A percentile compares a stretch with the other conserved stretches of the same genome.
Evolutionary conservation across 2,797 vertebrate genomes (phyloP).

Genomic region (Anguilla marmorata): DNA sequence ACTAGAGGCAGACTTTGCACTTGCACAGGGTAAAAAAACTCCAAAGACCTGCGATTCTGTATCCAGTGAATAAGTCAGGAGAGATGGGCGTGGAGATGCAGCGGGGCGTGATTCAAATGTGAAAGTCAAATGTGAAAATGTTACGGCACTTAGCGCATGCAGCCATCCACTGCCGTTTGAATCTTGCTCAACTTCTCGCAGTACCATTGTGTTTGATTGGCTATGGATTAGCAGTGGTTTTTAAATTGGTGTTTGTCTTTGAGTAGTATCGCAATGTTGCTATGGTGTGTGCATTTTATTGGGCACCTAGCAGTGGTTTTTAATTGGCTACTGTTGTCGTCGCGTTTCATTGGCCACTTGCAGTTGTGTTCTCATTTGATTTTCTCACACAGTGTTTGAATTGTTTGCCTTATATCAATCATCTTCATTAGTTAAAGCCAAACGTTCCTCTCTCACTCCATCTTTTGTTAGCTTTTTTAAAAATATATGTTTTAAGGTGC

Average conservation of each 20-base stretch:
- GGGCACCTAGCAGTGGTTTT: not conserved
- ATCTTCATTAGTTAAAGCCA: not conserved
- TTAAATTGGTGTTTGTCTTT: not conserved
- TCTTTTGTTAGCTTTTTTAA: not conserved
- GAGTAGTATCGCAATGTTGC: not conserved
- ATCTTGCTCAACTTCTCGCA: not conserved
- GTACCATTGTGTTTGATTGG: not conserved
- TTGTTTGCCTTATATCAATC: not conserved
- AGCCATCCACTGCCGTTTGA: not conserved
- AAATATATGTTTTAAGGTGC: not conserved
- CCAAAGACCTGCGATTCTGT: no score
- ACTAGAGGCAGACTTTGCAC: no score
- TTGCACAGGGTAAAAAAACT: no score
- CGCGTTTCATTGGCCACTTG: not conserved
- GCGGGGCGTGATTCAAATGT: not conserved
- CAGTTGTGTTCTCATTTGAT: not conserved
- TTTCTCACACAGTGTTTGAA: not conserved
- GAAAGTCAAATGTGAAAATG: not conserved
- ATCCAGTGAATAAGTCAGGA: not conserved
- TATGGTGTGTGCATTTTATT: not conserved
- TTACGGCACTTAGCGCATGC: not conserved
- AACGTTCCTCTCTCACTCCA: not conserved
- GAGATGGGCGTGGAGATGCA: not conserved
- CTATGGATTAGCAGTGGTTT: not conserved
- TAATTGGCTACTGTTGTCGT: constrained; percentile 1